Evolutionary conservation across 2,113 vertebrate genomes (phyloP), one percentile per base, ranked within the genome.

Genomic region (Charina bottae): DNA sequence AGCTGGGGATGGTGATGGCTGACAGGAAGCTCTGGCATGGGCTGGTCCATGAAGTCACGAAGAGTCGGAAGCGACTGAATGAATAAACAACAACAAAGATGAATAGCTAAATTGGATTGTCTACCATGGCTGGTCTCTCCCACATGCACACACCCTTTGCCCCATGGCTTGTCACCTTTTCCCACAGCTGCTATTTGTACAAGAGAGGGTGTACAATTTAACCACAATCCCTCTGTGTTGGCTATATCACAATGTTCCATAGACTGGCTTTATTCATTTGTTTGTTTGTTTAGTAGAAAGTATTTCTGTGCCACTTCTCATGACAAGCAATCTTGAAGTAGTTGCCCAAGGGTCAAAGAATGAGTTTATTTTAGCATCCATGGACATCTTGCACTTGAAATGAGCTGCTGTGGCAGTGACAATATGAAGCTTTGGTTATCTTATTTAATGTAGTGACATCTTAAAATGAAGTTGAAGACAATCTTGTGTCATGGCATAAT

Each of bases 401-500:
- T 78, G 72, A 78, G 72, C 72, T 78, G 72, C 17, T 78, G 72
- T 1, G 1, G 72, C 72, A 10, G 33, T 42, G 72, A 78, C 72
- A 78, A 21, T 17, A 9, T 17, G 37, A 78, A 78, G 72, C 7
- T 21, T 78, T 21, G 33, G 7, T 78, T 78, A 17, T 42, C 72
- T 78, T 21, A 78, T 78, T 78, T 21, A 78, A 19, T 64, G 2
- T 12, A 17, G 1, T 53, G 62, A 59, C 90, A 21, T 53, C 56
- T 83, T 0, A 0, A 90, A 12, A 54, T 88, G 92, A 90, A 88
- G 88, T 90, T 88, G n/a, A 42, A 93, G 93, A 42, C 11, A 90
- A 92, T 13, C 88, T 33, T 72, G 24, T 28, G 2, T 28, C 49
- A 49, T 42, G 68, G 53, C 92, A 91, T 93, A 92, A 84, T 85